phyloP scores from a whole-genome alignment of 2,797 vertebrate species.

The Sebastes melanostomus region DNA sequence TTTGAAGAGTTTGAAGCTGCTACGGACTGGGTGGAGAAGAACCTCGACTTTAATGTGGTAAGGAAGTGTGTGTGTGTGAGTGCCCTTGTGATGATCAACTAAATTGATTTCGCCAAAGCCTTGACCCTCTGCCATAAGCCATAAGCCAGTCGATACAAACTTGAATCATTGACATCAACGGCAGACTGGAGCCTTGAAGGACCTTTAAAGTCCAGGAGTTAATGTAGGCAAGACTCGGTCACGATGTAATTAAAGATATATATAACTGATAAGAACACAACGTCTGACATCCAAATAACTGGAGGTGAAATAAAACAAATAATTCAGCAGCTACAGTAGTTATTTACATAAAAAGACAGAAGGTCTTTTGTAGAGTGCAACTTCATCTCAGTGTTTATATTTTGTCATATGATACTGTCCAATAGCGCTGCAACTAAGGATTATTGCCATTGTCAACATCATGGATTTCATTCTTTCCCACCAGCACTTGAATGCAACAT shows the following conservation, averaged over 20 bases:
- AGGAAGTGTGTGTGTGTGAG: constrained; percentile 52
- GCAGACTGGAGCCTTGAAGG: not conserved
- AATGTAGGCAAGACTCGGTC: not conserved
- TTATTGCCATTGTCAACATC: not conserved
- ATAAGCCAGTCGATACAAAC: not conserved
- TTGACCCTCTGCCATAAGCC: not conserved
- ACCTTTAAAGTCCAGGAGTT: not conserved
- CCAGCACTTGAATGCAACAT: not conserved
- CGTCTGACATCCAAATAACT: not conserved
- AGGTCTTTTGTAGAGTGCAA: not conserved
- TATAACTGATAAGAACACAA: not conserved
- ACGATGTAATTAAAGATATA: not conserved
- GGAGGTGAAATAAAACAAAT: not conserved
- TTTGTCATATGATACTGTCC: not conserved
- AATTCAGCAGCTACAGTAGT: not conserved
- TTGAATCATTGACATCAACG: not conserved
- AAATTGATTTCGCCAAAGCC: not conserved
- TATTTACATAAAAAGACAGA: not conserved
- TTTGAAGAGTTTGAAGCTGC: constrained; percentile 93
- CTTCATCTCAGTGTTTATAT: not conserved
- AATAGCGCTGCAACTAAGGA: not conserved
- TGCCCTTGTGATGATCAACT: not conserved
- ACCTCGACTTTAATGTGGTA: constrained; percentile 97
- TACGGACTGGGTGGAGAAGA: constrained; percentile 94
- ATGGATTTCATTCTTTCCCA: not conserved